Evolutionary conservation across 2,113 vertebrate genomes (phyloP).

Genomic region (Noturus placidus): DNA sequence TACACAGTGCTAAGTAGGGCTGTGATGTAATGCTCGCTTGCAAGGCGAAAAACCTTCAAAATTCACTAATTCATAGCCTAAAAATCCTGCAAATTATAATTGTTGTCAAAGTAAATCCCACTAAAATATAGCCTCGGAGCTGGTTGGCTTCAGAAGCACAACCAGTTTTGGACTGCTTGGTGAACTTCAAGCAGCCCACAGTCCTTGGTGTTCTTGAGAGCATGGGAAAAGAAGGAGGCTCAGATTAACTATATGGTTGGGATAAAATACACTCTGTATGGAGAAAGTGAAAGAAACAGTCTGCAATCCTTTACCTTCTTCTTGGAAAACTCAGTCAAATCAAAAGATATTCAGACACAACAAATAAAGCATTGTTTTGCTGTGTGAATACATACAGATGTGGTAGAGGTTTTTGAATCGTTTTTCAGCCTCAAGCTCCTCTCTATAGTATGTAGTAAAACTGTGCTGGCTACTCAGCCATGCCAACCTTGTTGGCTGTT

Average conservation of each 20-base stretch:
- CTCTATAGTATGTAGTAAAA: constrained; percentile 28
- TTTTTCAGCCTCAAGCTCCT: neutral
- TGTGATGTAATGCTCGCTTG: neutral
- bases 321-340: neutral
- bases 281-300: constrained; percentile 23
- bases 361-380: neutral
- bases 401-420: neutral
- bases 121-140: constrained; percentile 42
- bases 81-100: constrained; percentile 30
- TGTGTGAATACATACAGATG: neutral
- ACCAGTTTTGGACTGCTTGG: constrained; percentile 35
- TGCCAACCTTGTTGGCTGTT: constrained; percentile 27
- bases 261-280: constrained; percentile 39
- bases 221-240: constrained; percentile 40
- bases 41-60: neutral
- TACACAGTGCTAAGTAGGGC: neutral
- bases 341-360: neutral
- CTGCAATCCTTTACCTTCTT: constrained; percentile 13
- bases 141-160: constrained; percentile 38
- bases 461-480: neutral
- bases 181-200: constrained; percentile 49
- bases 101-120: constrained; percentile 16
- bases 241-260: constrained; percentile 44
- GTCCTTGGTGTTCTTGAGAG: constrained; percentile 30
- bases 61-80: neutral